These are phyloP conservation scores for Neodiprion pinetum DNA, from an alignment of 1,140 invertebrate species.

Conservation along the genomic window DNA sequence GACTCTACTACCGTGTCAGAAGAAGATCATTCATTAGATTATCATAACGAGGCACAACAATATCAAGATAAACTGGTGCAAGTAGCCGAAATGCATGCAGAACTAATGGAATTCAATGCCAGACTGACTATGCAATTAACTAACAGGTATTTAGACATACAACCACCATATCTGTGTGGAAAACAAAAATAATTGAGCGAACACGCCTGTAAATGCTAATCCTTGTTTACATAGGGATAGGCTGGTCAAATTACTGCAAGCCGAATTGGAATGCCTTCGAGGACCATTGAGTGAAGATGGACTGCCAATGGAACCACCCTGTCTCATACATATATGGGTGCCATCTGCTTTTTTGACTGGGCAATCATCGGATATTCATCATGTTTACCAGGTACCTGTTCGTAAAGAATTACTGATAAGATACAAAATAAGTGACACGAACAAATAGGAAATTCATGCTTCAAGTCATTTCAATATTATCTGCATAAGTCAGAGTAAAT, in stretches of 20 bases:
- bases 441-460: too few species aligned
- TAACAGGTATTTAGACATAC: slow-evolving; percentile 39
- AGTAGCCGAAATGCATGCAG: slow-evolving; percentile 96
- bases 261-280: slow-evolving; percentile 74
- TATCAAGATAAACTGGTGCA: slow-evolving; percentile 92
- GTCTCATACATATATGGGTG: slow-evolving; percentile 88
- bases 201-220: slow-evolving; percentile 37
- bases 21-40: slow-evolving; percentile 58
- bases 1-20: slow-evolving; percentile 49
- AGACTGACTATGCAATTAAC: slow-evolving; percentile 57
- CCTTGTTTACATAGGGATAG: slow-evolving; percentile 65
- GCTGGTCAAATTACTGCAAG: slow-evolving; percentile 68
- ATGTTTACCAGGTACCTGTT: slow-evolving; percentile 84
- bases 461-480: slow-evolving; percentile 1
- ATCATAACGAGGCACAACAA: slow-evolving; percentile 78
- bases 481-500: background rate
- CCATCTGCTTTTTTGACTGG: slow-evolving; percentile 89
- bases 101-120: slow-evolving; percentile 93
- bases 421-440: too few species aligned
- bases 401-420: slow-evolving; percentile 11
- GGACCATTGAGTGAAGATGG: slow-evolving; percentile 69
- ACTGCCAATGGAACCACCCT: slow-evolving; percentile 52
- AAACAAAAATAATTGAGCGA: slow-evolving; percentile 59
- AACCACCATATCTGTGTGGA: background rate
- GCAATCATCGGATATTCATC: slow-evolving; percentile 76